Conservation (phyloP, 1,140 invertebrate species). For the Drosophila bocki region DNA sequence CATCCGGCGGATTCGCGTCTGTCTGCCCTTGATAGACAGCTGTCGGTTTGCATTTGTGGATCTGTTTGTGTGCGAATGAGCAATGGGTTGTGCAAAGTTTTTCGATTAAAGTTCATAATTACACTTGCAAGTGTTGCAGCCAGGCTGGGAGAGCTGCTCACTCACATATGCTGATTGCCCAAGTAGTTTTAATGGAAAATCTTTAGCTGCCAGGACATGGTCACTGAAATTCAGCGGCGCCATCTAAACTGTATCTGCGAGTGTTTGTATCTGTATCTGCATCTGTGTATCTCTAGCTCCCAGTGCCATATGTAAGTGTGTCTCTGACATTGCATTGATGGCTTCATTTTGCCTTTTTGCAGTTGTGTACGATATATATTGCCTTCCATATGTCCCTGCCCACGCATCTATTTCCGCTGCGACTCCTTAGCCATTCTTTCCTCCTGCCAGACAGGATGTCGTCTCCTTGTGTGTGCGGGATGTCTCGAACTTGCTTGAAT, state of each 20-base stretch:
- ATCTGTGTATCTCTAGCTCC: background rate
- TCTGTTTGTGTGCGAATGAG: constrained; percentile 49
- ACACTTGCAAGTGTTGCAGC: constrained; percentile 65
- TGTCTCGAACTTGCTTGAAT: constrained; percentile 70
- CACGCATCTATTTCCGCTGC: constrained; percentile 61
- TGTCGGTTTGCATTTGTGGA: constrained; percentile 30
- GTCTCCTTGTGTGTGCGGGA: constrained; percentile 30
- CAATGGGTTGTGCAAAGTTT: constrained; percentile 78
- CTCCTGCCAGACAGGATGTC: constrained; percentile 49
- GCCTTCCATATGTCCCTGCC: constrained; percentile 3
- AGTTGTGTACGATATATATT: constrained; percentile 14
- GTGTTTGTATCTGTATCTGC: background rate
- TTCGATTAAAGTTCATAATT: constrained; percentile 83
- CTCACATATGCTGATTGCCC: constrained; percentile 69
- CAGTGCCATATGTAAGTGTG: constrained; percentile 1
- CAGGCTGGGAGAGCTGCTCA: constrained; percentile 27
- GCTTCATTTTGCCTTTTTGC: constrained; percentile 37
- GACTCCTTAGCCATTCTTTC: constrained; percentile 43
- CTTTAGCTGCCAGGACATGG: constrained; percentile 39
- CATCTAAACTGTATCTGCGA: constrained; percentile 37
- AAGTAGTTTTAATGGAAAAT: constrained; percentile 83
- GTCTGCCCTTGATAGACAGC: constrained; percentile 60
- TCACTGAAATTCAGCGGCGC: constrained; percentile 58
- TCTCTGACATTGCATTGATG: constrained; percentile 50
- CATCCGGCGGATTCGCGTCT: constrained; percentile 14